Percentiles rank a stretch among this genome's conserved stretches.
Evolutionary conservation across 2,888 invertebrate species (phyloP).

Genomic region (Mesopsocus fuscifrons): DNA sequence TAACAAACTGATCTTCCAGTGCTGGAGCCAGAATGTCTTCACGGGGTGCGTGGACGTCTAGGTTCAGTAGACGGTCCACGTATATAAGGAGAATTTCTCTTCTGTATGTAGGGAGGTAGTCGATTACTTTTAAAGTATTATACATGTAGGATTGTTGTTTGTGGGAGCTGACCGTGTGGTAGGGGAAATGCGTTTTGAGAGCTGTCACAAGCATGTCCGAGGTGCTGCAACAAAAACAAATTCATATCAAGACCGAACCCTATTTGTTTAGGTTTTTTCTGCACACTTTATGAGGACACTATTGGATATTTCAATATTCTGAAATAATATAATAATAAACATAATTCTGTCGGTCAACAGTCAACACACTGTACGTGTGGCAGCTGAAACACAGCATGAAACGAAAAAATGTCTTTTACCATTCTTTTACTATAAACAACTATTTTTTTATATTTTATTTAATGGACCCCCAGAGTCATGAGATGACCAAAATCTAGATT

Average conservation of each 20-base stretch:
- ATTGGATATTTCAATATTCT: no score
- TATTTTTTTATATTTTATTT: no score
- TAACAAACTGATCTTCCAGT: conserved; percentile 27
- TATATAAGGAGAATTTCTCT: conserved; percentile 40
- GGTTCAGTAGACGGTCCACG: conserved; percentile 38
- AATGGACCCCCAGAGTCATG: no score
- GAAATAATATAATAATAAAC: no score
- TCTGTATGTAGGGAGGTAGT: conserved; percentile 51
- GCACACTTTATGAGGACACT: no score
- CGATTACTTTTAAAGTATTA: conserved; percentile 55
- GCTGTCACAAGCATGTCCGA: conserved; percentile 45
- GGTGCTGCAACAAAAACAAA: conserved; percentile 34
- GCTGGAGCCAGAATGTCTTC: conserved; percentile 32
- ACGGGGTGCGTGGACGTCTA: conserved; percentile 52
- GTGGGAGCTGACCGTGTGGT: conserved; percentile 45
- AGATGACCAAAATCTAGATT: conserved; percentile 14
- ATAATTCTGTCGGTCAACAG: no score
- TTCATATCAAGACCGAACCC: conserved; percentile 10
- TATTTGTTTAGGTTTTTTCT: no score
- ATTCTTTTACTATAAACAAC: no score
- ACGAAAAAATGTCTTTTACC: no score
- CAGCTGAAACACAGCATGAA: no score
- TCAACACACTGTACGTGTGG: no score
- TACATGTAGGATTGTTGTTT: conserved; percentile 55
- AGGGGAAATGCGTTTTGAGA: conserved; percentile 51